Evolutionary conservation across 2,797 vertebrate species (phyloP).

Genomic region (Gambusia yucatana): DNA sequence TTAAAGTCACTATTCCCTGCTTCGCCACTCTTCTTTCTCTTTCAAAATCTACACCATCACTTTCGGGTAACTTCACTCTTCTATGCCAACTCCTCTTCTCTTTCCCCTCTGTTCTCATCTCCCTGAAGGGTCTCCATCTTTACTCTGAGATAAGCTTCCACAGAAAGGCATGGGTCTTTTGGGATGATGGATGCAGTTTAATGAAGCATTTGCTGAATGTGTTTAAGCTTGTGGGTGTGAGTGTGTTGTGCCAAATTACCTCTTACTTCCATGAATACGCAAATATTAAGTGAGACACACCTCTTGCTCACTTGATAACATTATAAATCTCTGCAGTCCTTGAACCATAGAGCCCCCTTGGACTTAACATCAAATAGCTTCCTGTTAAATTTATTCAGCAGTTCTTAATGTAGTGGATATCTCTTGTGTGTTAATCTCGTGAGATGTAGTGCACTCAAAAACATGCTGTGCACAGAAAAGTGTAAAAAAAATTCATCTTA

Average conservation of each 20-base stretch:
- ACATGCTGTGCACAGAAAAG: slow-evolving; percentile 45
- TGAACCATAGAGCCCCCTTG: slow-evolving; percentile 56
- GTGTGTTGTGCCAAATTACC: slow-evolving; percentile 35
- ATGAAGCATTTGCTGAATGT: slow-evolving; percentile 61
- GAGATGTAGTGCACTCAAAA: slow-evolving; percentile 42
- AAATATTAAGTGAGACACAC: slow-evolving; percentile 39
- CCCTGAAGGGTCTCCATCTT: slow-evolving; percentile 68
- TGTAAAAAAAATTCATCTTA: slow-evolving; percentile 44
- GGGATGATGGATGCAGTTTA: slow-evolving; percentile 65
- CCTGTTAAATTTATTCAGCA: slow-evolving; percentile 59
- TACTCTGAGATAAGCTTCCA: slow-evolving; percentile 58
- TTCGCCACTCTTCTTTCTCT: slow-evolving; percentile 21
- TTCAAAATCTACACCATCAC: slow-evolving; percentile 40
- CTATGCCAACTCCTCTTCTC: slow-evolving; percentile 26
- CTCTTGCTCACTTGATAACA: slow-evolving; percentile 63
- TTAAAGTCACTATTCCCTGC: slow-evolving; percentile 21
- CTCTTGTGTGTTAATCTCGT: slow-evolving; percentile 37
- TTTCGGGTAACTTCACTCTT: slow-evolving; percentile 29
- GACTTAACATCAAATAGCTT: slow-evolving; percentile 69
- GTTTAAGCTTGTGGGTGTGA: slow-evolving; percentile 17
- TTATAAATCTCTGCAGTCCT: slow-evolving; percentile 52
- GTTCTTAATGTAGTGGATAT: slow-evolving; percentile 49
- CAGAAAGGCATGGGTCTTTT: slow-evolving; percentile 62
- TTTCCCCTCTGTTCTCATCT: slow-evolving; percentile 61
- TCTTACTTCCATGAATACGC: slow-evolving; percentile 34